Conservation (phyloP, 2,113 vertebrate species). For the Anthoscopus minutus region DNA sequence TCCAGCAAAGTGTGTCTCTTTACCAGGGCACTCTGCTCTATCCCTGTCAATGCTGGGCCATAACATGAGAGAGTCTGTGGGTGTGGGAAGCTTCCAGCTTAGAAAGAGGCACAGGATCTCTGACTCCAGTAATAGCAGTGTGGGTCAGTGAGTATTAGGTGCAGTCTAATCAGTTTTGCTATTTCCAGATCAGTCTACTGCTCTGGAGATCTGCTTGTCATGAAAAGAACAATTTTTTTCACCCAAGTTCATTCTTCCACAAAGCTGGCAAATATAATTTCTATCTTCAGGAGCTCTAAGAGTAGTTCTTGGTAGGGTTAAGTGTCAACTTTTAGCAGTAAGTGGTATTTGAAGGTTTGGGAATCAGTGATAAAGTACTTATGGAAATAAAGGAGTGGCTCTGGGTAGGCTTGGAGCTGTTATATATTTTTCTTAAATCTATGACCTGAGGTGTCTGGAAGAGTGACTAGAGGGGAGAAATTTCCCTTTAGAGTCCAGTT, state of each 20-base stretch:
- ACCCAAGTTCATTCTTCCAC: neutral
- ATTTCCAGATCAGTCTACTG: neutral
- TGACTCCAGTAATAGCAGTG: neutral
- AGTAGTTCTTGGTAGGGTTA: neutral
- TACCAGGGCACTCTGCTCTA: neutral
- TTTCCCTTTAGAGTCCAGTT: neutral
- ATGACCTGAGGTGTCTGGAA: neutral
- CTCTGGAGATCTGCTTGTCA: neutral
- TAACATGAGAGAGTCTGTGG: neutral
- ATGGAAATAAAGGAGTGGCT: neutral
- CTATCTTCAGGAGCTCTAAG: neutral
- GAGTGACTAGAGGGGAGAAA: neutral
- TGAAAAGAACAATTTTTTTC: neutral
- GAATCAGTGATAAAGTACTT: neutral
- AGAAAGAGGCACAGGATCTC: neutral
- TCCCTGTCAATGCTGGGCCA: neutral
- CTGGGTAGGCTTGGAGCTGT: neutral
- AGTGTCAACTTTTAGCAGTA: neutral
- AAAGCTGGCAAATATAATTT: neutral
- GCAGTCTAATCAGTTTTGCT: neutral
- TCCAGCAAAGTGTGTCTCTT: neutral
- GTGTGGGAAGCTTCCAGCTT: neutral
- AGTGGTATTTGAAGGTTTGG: neutral
- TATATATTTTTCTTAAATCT: neutral
- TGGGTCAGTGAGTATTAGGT: neutral